phyloP scores from a whole-genome alignment of 1,140 invertebrate genomes.

The Calephelis virginiensis region DNA sequence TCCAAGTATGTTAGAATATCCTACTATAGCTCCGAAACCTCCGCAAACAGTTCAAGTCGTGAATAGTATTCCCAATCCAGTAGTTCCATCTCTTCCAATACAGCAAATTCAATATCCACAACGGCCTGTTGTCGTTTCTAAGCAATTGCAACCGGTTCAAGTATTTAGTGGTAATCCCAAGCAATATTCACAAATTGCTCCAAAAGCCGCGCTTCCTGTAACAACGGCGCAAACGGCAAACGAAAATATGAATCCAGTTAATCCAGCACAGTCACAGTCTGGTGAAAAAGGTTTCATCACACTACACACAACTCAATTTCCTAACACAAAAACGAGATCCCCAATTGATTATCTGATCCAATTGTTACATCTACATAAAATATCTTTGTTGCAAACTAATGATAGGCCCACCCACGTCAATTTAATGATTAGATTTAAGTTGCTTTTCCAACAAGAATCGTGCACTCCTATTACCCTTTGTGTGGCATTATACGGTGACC shows the following conservation, averaged over 20 bases:
- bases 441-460: slow-evolving; percentile 47
- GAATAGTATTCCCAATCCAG: not conserved
- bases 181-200: not conserved
- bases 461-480: slow-evolving; percentile 40
- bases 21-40: not conserved
- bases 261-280: not conserved
- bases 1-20: not conserved
- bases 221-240: not conserved
- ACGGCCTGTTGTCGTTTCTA: not conserved
- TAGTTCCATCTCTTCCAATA: not conserved
- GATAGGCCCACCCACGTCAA: slow-evolving; percentile 24
- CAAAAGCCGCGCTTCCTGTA: not conserved
- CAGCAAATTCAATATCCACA: not conserved
- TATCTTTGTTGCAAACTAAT: slow-evolving; percentile 40
- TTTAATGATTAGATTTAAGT: slow-evolving; percentile 59
- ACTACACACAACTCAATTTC: slow-evolving; percentile 54
- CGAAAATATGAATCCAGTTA: not conserved
- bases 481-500: slow-evolving; percentile 42
- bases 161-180: slow-evolving; percentile 3
- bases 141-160: not conserved
- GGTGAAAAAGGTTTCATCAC: slow-evolving; percentile 35
- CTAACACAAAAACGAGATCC: slow-evolving; percentile 50
- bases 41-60: not conserved
- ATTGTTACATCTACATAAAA: slow-evolving; percentile 49
- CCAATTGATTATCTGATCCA: slow-evolving; percentile 55